Conservation (phyloP, 2,888 invertebrate genomes). For the Timandra comae region DNA sequence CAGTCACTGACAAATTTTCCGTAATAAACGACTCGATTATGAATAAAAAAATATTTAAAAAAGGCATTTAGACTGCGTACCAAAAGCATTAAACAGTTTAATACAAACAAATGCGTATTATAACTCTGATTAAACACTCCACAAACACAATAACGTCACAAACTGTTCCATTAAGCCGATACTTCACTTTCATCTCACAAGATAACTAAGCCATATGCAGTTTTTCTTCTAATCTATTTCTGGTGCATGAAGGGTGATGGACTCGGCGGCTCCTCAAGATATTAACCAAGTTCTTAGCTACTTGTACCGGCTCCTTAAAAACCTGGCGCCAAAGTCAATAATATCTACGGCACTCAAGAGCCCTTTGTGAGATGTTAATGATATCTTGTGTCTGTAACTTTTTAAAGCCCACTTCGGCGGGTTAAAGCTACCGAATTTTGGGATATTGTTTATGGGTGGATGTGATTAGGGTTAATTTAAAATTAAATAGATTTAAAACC, state of each 20-base stretch:
- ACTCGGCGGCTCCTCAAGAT: slow-evolving; percentile 44
- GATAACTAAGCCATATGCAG: slow-evolving; percentile 56
- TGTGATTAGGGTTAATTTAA: too few species aligned
- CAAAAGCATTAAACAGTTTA: too few species aligned
- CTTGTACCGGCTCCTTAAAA: slow-evolving; percentile 29
- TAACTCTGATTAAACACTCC: background rate
- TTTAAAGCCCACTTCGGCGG: too few species aligned
- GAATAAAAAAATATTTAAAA: too few species aligned
- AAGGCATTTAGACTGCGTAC: too few species aligned
- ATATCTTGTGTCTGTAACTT: slow-evolving; percentile 1
- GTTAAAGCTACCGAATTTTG: too few species aligned
- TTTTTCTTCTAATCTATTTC: slow-evolving; percentile 58
- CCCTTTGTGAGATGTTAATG: slow-evolving; percentile 24
- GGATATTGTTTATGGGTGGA: too few species aligned
- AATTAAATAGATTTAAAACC: too few species aligned
- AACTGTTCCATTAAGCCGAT: slow-evolving; percentile 31
- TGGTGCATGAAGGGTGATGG: too few species aligned
- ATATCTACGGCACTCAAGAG: slow-evolving; percentile 29
- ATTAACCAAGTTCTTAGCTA: slow-evolving; percentile 34
- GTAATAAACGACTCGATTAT: too few species aligned
- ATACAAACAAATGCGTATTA: too few species aligned
- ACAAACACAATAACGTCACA: slow-evolving; percentile 6
- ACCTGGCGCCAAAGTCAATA: slow-evolving; percentile 45
- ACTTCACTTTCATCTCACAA: slow-evolving; percentile 28
- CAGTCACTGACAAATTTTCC: too few species aligned